These are phyloP conservation scores for Melanaphis sacchari DNA, from an alignment of 1,140 invertebrate genomes.

Conservation along the genomic window DNA sequence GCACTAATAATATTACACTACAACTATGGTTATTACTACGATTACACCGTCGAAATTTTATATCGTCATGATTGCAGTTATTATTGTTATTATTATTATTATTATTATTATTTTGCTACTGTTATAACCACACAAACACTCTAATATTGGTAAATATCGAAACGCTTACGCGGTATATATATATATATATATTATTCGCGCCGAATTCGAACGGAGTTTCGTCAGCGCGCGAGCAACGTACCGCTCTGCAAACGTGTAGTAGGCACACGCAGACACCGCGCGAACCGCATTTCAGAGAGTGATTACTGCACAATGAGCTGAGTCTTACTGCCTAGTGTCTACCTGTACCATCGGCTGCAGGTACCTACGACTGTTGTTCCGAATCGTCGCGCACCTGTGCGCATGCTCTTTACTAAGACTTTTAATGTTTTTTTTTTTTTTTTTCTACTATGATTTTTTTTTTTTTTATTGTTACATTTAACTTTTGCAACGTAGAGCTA, in stretches of 20 bases:
- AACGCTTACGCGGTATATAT: not conserved
- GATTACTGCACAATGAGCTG: not conserved
- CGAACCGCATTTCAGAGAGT: not conserved
- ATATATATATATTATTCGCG: not conserved
- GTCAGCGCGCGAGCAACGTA: not conserved
- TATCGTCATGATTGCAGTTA: not conserved
- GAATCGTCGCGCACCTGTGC: slow-evolving; percentile 32
- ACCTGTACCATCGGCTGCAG: not conserved
- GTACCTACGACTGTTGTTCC: not conserved
- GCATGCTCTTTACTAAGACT: slow-evolving; percentile 22
- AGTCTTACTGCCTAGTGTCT: not conserved
- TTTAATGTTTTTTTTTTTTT: slow-evolving; percentile 6
- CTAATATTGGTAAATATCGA: not conserved
- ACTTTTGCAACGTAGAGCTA: not conserved
- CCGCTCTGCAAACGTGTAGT: not conserved
- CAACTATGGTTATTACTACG: not conserved
- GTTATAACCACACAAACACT: slow-evolving; percentile 3
- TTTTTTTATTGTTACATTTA: not conserved
- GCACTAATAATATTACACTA: not conserved
- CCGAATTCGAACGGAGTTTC: slow-evolving; percentile 2
- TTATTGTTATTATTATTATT: not conserved
- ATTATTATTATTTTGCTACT: not conserved
- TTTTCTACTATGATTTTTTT: not conserved
- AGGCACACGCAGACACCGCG: not conserved
- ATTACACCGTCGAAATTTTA: not conserved